These are phyloP conservation scores for Forpus xanthops DNA, from an alignment of 2,797 vertebrate species.

Conservation along the genomic window DNA sequence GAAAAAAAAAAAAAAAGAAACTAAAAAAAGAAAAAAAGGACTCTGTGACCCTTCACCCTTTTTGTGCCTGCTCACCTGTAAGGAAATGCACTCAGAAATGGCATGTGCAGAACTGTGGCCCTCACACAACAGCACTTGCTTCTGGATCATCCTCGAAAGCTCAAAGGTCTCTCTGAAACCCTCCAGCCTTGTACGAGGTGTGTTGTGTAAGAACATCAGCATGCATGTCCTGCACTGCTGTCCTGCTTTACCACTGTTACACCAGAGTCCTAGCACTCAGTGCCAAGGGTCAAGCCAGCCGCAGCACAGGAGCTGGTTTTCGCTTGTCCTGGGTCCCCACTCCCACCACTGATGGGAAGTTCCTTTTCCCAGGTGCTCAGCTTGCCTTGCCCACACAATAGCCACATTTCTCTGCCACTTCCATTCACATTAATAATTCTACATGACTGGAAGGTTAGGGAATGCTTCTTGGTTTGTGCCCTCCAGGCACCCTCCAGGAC, in stretches of 20 bases:
- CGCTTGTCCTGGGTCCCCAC: not conserved
- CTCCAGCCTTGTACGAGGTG: not conserved
- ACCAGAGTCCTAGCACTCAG: not conserved
- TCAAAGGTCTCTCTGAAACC: too few species aligned
- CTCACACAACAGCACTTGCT: too few species aligned
- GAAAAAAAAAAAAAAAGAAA: not conserved
- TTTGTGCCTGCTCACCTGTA: fast-evolving
- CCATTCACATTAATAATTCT: not conserved
- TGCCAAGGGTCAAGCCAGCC: too few species aligned
- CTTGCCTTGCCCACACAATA: too few species aligned
- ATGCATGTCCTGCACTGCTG: fast-evolving
- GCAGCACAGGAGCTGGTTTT: not conserved
- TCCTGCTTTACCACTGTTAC: not conserved
- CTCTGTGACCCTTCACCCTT: not conserved
- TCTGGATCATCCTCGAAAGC: not conserved
- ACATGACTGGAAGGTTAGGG: too few species aligned
- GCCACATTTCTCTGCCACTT: not conserved
- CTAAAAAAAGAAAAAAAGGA: not conserved
- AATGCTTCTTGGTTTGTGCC: fast-evolving
- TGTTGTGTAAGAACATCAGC: fast-evolving
- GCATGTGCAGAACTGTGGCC: too few species aligned
- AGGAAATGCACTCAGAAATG: not conserved
- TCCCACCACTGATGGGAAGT: not conserved
- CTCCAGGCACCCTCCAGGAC: not conserved
- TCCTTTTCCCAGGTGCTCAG: not conserved